Conservation (phyloP, 2,113 vertebrate species). For the Mormyrus iriodes region DNA sequence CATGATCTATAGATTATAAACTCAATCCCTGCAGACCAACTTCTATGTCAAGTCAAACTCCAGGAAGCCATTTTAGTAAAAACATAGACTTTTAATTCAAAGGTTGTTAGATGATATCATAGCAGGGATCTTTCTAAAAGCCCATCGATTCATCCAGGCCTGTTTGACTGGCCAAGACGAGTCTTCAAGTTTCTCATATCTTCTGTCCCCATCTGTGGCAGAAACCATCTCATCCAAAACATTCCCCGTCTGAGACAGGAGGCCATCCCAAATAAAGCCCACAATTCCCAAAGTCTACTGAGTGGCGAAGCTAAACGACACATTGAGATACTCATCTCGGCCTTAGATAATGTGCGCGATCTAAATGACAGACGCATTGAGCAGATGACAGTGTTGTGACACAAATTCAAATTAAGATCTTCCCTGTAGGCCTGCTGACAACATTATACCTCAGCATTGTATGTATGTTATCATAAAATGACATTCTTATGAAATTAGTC, state of each 20-base stretch:
- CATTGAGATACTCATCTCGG: background rate
- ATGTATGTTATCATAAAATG: background rate
- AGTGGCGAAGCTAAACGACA: background rate
- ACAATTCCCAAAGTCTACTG: background rate
- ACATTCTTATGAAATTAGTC: background rate
- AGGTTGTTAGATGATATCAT: background rate
- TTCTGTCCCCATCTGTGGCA: background rate
- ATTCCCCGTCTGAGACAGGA: background rate
- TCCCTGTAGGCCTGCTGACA: background rate
- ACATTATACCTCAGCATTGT: background rate
- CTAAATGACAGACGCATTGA: background rate
- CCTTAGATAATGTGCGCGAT: background rate
- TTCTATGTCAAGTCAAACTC: background rate
- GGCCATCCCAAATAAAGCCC: background rate
- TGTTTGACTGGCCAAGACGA: background rate
- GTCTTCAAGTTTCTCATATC: background rate
- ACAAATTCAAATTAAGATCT: background rate
- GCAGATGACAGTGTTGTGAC: background rate
- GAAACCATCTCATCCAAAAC: background rate
- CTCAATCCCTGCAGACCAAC: background rate
- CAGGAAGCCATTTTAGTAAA: background rate
- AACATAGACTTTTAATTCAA: background rate
- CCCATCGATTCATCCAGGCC: background rate
- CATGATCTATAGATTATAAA: background rate
- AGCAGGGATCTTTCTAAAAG: background rate